Conservation (phyloP, 2,797 vertebrate species). For the Antennarius maculatus region DNA sequence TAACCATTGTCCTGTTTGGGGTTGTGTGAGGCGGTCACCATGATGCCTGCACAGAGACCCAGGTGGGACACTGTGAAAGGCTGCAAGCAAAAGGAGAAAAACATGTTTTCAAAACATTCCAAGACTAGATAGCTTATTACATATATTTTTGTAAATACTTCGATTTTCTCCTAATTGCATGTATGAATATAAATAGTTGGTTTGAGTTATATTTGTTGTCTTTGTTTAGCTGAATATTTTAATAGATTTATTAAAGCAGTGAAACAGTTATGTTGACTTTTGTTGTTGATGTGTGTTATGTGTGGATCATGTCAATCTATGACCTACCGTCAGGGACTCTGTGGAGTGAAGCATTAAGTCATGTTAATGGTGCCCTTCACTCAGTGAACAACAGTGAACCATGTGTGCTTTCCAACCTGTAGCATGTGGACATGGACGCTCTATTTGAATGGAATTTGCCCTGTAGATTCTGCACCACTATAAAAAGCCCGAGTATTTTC, state of each 20-base stretch:
- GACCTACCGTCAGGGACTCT: background rate
- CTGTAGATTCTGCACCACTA: conserved; percentile 17
- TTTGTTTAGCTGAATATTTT: no score
- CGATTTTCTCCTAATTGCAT: background rate
- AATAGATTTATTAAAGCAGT: background rate
- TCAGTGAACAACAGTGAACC: conserved; percentile 1
- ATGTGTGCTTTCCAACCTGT: conserved; percentile 49
- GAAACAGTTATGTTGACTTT: background rate
- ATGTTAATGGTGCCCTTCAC: background rate
- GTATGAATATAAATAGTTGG: background rate
- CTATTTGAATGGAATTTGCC: conserved; percentile 57
- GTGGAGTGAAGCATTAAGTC: background rate
- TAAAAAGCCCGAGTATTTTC: background rate
- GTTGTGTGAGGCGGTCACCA: conserved; percentile 98
- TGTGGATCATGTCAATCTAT: no score
- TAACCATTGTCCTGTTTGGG: conserved; percentile 99
- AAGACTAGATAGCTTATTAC: no score
- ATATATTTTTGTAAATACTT: background rate
- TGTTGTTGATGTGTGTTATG: no score
- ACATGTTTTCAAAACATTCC: background rate
- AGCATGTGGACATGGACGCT: background rate
- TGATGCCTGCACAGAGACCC: conserved; percentile 93
- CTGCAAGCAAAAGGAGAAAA: conserved; percentile 68
- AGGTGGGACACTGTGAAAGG: conserved; percentile 91
- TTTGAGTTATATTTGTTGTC: no score